A percentile compares a stretch with the other conserved stretches of the same genome.
Conservation (phyloP, 1,140 invertebrate genomes). For the Globodera rostochiensis region DNA sequence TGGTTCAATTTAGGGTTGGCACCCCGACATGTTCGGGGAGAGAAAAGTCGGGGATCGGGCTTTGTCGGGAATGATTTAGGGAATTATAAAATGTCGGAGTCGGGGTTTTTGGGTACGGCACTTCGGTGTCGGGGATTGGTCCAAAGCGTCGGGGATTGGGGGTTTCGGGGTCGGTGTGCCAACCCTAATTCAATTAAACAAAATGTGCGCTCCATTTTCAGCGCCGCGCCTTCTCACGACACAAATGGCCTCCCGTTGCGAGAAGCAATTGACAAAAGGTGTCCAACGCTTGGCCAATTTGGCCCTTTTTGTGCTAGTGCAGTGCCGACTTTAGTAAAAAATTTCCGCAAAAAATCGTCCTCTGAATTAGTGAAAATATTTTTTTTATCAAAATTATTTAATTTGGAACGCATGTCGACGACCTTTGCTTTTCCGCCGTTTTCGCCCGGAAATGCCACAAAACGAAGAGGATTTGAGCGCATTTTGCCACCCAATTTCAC, state of each 20-base stretch:
- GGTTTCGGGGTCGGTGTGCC: too few species aligned
- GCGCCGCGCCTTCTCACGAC: conserved; percentile 30
- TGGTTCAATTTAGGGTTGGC: too few species aligned
- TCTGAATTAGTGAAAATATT: too few species aligned
- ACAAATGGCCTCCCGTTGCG: conserved; percentile 41
- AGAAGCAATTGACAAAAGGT: conserved; percentile 49
- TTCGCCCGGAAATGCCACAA: not conserved
- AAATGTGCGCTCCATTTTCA: not conserved
- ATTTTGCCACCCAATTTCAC: conserved; percentile 6
- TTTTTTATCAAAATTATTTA: not conserved
- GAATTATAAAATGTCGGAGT: too few species aligned
- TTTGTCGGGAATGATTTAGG: too few species aligned
- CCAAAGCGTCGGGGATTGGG: too few species aligned
- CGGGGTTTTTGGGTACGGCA: too few species aligned
- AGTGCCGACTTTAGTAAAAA: conserved; percentile 47
- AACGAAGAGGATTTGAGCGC: not conserved
- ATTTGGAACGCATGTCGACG: not conserved
- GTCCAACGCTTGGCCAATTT: conserved; percentile 43
- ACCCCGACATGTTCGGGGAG: too few species aligned
- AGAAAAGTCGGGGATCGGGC: too few species aligned
- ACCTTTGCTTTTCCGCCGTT: conserved; percentile 23
- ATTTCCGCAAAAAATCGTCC: conserved; percentile 42
- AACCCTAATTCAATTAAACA: too few species aligned
- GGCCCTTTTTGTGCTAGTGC: conserved; percentile 39
- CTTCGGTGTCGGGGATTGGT: too few species aligned